These are phyloP conservation scores for Nysson spinosus DNA, from an alignment of 2,888 invertebrate genomes.

Conservation along the genomic window DNA sequence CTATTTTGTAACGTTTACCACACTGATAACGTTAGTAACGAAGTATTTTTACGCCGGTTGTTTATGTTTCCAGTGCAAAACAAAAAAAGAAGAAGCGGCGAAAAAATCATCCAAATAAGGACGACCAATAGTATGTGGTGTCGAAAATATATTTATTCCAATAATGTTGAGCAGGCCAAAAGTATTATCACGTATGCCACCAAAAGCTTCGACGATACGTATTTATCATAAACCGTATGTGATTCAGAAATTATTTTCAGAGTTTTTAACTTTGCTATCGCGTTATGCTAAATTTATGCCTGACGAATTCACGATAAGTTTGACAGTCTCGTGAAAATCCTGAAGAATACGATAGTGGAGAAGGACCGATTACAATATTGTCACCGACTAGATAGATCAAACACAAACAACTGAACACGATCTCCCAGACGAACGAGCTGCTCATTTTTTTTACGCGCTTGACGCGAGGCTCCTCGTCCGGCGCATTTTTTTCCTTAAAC, in stretches of 20 bases:
- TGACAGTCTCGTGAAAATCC: constrained; percentile 47
- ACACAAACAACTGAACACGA: too few species aligned
- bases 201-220: constrained; percentile 19
- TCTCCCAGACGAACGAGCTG: too few species aligned
- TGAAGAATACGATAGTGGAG: constrained; percentile 40
- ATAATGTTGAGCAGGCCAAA: neutral
- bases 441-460: too few species aligned
- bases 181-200: neutral
- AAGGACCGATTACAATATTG: constrained; percentile 1
- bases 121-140: neutral
- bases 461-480: too few species aligned
- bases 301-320: constrained; percentile 59
- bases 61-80: neutral
- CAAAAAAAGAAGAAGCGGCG: neutral
- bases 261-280: constrained; percentile 51
- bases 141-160: constrained; percentile 3
- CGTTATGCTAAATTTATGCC: constrained; percentile 57
- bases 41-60: neutral
- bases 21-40: neutral
- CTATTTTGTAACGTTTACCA: neutral
- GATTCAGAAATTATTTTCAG: constrained; percentile 39
- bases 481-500: too few species aligned
- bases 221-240: constrained; percentile 29
- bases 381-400: neutral
- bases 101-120: neutral